Percentiles rank a stretch among this genome's conserved stretches.
phyloP scores from a whole-genome alignment of 2,797 vertebrate species.

The Tenualosa thibaudeaui region DNA sequence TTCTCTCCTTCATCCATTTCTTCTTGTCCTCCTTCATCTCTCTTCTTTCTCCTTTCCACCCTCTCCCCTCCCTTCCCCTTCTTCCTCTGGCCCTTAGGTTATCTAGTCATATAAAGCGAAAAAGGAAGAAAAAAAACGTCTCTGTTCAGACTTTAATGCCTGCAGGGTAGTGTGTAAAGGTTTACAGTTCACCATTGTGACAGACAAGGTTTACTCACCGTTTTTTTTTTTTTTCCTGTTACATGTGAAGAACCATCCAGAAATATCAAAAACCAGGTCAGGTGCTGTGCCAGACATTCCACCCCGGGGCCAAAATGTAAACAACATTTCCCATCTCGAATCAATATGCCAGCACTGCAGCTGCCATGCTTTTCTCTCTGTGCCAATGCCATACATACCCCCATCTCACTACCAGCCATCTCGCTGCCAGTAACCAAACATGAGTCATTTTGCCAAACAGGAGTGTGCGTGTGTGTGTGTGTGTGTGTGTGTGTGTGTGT shows the following conservation, averaged over 20 bases:
- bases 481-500: neutral
- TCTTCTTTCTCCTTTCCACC: neutral
- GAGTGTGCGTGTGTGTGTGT: too few relatives aligned
- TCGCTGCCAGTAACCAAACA: neutral
- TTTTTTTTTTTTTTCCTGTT: conserved; percentile 32
- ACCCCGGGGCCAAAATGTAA: conserved; percentile 42
- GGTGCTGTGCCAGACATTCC: conserved; percentile 35
- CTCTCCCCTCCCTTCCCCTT: neutral
- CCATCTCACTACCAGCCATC: conserved; percentile 2
- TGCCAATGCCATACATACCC: neutral
- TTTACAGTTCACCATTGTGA: conserved; percentile 28
- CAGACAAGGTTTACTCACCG: conserved; percentile 34
- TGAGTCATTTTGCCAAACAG: neutral
- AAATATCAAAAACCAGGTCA: conserved; percentile 35
- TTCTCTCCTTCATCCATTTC: neutral
- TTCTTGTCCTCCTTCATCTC: neutral
- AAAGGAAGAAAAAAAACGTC: neutral
- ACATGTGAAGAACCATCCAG: conserved; percentile 33
- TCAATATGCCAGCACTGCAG: neutral
- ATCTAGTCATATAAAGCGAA: neutral
- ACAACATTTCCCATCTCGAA: conserved; percentile 41
- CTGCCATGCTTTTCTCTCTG: neutral
- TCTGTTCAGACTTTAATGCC: conserved; percentile 28
- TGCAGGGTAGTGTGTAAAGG: conserved; percentile 37
- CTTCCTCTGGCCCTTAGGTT: neutral